phyloP scores from a whole-genome alignment of 2,113 vertebrate genomes.

The Rhipidura dahli region DNA sequence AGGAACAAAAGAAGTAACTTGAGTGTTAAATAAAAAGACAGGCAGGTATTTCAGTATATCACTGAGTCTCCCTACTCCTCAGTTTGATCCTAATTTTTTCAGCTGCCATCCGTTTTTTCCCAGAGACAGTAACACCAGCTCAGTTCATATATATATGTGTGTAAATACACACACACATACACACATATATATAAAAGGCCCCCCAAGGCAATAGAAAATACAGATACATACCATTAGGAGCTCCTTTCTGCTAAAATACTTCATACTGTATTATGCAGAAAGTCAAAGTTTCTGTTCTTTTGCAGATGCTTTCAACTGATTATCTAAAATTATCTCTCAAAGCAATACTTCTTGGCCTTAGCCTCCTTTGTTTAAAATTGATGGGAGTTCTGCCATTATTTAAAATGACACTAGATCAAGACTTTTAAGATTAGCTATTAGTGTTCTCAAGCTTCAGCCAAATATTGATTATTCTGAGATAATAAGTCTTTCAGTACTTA shows the following conservation, averaged over 20 bases:
- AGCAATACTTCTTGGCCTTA: not conserved
- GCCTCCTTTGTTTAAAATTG: not conserved
- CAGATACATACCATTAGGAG: not conserved
- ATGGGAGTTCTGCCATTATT: slow-evolving; percentile 17
- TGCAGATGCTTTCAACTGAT: not conserved
- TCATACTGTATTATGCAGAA: rapidly evolving
- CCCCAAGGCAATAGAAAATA: not conserved
- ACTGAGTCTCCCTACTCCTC: not conserved
- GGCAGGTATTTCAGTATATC: not conserved
- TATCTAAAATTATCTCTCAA: not conserved
- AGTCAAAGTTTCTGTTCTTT: not conserved
- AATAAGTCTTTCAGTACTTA: slow-evolving; percentile 32
- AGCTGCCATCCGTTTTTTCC: not conserved
- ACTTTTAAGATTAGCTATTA: slow-evolving; percentile 32
- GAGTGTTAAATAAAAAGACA: not conserved
- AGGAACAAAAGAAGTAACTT: not conserved
- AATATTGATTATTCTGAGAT: slow-evolving; percentile 59
- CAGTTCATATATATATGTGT: not conserved
- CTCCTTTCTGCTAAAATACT: not conserved
- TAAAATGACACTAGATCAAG: slow-evolving; percentile 21
- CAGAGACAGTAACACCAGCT: not conserved
- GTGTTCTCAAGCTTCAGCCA: slow-evolving; percentile 27
- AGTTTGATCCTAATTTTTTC: not conserved
- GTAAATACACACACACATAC: not conserved
- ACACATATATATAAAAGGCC: not conserved